These are phyloP conservation scores for Polyergus mexicanus DNA, from an alignment of 1,140 invertebrate species.

Conservation along the genomic window DNA sequence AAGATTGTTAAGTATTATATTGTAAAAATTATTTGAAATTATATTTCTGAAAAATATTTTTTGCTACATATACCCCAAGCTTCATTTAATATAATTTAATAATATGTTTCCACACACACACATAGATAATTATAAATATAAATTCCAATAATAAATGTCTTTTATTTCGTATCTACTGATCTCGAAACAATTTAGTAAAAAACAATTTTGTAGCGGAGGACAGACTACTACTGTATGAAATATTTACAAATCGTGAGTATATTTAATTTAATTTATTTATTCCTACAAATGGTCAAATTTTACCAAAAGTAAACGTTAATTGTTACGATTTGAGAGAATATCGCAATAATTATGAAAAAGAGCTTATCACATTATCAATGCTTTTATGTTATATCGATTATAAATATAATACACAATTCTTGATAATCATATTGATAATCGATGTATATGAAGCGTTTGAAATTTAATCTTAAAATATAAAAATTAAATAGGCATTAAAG, in stretches of 20 bases:
- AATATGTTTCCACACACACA: background rate
- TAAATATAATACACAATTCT: background rate
- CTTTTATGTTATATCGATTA: background rate
- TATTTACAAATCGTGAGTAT: slow-evolving; percentile 15
- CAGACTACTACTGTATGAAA: background rate
- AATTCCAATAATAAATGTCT: background rate
- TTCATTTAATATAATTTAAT: slow-evolving; percentile 1
- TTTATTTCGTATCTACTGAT: background rate
- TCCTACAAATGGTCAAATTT: slow-evolving; percentile 14
- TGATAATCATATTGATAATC: background rate
- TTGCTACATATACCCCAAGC: background rate
- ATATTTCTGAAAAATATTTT: background rate
- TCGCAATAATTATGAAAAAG: background rate
- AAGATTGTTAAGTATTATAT: background rate
- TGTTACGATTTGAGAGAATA: slow-evolving; percentile 5
- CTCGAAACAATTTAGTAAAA: slow-evolving; percentile 17
- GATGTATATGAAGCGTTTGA: background rate
- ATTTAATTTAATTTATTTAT: slow-evolving; percentile 37
- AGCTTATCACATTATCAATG: background rate
- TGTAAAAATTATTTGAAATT: background rate
- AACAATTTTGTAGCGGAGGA: background rate
- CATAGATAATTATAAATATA: background rate
- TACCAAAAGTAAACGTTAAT: background rate
- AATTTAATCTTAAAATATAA: no score
- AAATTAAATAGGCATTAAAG: no score